A percentile compares a stretch with the other conserved stretches of the same genome.
Conservation (phyloP, 2,888 invertebrate genomes). For the Sarcophaga variegata region DNA sequence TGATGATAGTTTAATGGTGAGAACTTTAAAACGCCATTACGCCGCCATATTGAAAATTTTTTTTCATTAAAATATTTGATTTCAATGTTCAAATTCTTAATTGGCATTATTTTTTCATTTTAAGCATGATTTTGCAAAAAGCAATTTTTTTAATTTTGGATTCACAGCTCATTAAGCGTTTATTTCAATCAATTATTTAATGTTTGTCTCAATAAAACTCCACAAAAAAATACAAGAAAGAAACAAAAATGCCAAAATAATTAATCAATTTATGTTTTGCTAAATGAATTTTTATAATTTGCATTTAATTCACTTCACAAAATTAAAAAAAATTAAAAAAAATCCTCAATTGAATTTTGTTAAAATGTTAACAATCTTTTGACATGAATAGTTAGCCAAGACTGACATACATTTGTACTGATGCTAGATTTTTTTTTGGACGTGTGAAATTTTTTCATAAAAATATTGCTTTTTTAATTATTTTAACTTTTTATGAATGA, state of each 20-base stretch:
- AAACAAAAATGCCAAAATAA: not conserved
- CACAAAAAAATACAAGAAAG: not conserved
- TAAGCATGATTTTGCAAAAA: slow-evolving; percentile 41
- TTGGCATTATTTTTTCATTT: slow-evolving; percentile 8
- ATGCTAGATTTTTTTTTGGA: too few relatives aligned
- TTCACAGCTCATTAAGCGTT: not conserved
- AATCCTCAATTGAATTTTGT: slow-evolving; percentile 39
- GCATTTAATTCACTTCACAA: not conserved
- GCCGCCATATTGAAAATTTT: not conserved
- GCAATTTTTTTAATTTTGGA: not conserved
- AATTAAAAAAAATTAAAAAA: not conserved
- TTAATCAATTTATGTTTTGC: slow-evolving; percentile 51
- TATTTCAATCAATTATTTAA: slow-evolving; percentile 24
- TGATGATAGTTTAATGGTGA: not conserved
- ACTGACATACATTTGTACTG: too few relatives aligned
- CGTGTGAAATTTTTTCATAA: too few relatives aligned
- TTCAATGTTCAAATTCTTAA: slow-evolving; percentile 21
- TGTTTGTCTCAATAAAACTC: not conserved
- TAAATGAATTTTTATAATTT: slow-evolving; percentile 29
- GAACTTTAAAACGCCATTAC: not conserved
- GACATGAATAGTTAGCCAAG: slow-evolving; percentile 13
- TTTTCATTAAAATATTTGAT: not conserved
- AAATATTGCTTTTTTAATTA: too few relatives aligned
- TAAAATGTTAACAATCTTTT: slow-evolving; percentile 54
- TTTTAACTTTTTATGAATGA: too few relatives aligned